phyloP scores from a whole-genome alignment of 2,113 vertebrate species.

The Pipa parva region DNA sequence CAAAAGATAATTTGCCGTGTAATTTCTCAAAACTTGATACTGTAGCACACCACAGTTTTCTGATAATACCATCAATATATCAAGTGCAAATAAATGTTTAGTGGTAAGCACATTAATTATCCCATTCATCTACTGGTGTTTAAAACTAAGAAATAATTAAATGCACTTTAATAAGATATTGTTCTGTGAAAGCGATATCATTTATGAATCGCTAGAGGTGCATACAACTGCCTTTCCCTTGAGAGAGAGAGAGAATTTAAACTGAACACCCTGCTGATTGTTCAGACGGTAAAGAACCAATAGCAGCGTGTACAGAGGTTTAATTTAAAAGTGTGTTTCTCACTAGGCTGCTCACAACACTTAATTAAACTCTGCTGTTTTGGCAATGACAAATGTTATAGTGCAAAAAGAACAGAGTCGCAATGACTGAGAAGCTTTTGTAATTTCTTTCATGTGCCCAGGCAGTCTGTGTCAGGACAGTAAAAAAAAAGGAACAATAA shows the following conservation, averaged over 20 bases:
- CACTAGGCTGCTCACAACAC: conserved; percentile 99
- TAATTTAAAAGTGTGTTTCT: conserved; percentile 99
- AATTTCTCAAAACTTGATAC: conserved; percentile 67
- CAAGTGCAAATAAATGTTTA: conserved; percentile 88
- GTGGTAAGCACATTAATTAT: conserved; percentile 87
- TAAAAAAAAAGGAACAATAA: conserved; percentile 64
- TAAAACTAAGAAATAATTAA: conserved; percentile 81
- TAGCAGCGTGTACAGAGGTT: conserved; percentile 90
- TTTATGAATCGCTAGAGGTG: conserved; percentile 87
- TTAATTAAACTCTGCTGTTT: conserved; percentile 99
- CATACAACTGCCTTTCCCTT: conserved; percentile 71
- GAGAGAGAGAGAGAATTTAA: conserved; percentile 91
- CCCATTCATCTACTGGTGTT: conserved; percentile 76
- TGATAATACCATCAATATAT: conserved; percentile 71
- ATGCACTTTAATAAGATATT: conserved; percentile 76
- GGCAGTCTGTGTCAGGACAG: conserved; percentile 82
- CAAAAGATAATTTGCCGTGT: conserved; percentile 73
- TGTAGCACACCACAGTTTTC: conserved; percentile 55
- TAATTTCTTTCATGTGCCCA: conserved; percentile 87
- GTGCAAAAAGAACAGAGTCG: conserved; percentile 78
- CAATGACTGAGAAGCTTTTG: conserved; percentile 84
- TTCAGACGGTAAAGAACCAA: conserved; percentile 94
- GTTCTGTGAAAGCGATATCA: conserved; percentile 69
- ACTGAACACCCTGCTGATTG: conserved; percentile 87
- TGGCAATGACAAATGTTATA: conserved; percentile 99